These are phyloP conservation scores for Diabrotica balteata DNA, from an alignment of 2,888 invertebrate genomes.

Conservation along the genomic window DNA sequence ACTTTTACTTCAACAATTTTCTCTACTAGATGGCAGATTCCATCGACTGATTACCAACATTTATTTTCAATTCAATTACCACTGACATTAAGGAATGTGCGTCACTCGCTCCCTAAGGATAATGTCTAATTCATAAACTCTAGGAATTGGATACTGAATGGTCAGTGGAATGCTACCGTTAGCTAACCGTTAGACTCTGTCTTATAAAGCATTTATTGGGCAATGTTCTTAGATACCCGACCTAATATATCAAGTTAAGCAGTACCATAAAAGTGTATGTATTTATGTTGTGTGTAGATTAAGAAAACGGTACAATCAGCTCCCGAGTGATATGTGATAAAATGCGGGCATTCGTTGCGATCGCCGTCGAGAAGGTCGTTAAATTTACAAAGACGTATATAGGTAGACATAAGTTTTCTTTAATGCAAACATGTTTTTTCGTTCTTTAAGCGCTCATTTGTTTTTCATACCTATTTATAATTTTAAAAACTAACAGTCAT, in stretches of 20 bases:
- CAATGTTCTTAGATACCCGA: constrained; percentile 8
- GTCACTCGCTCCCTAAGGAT: neutral
- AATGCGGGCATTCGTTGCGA: too few species aligned
- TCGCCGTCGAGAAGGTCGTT: too few species aligned
- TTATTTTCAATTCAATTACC: too few species aligned
- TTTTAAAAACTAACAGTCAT: too few species aligned
- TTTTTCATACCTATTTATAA: too few species aligned
- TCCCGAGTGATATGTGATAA: constrained; percentile 13
- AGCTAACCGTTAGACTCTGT: constrained; percentile 18
- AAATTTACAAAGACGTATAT: too few species aligned
- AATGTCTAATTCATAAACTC: constrained; percentile 4
- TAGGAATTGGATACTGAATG: neutral
- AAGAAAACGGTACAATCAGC: constrained; percentile 13
- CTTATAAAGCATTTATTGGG: constrained; percentile 19
- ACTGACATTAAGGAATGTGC: too few species aligned
- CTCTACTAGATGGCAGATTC: too few species aligned
- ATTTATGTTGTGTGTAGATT: neutral
- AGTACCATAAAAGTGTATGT: constrained; percentile 24
- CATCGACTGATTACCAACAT: too few species aligned
- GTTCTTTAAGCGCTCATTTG: neutral
- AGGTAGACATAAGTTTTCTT: neutral
- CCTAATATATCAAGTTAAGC: constrained; percentile 26
- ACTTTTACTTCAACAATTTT: too few species aligned
- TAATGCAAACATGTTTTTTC: neutral
- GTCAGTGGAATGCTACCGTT: constrained; percentile 3